These are phyloP conservation scores for Osmoderma eremita DNA, from an alignment of 2,888 invertebrate genomes.

Conservation along the genomic window DNA sequence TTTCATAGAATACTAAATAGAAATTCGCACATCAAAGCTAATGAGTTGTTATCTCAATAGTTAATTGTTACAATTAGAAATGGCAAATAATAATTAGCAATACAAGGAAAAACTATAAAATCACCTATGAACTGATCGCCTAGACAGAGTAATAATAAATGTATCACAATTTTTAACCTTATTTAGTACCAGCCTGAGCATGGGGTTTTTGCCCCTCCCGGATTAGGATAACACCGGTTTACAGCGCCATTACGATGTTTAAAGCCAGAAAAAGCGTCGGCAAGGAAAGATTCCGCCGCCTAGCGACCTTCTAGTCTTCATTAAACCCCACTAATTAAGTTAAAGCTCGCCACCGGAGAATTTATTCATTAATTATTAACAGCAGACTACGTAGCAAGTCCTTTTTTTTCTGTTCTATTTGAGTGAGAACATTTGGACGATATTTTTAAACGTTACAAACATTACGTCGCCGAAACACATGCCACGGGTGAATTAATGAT, in stretches of 20 bases:
- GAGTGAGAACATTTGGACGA: constrained; percentile 2
- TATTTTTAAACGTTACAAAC: constrained; percentile 35
- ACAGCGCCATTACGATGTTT: constrained; percentile 6
- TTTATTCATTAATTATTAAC: constrained; percentile 35
- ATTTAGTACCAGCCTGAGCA: too few relatives aligned
- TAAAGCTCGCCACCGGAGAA: constrained; percentile 8
- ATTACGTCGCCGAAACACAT: constrained; percentile 32
- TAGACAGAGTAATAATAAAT: too few relatives aligned
- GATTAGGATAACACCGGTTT: background rate
- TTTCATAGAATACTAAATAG: too few relatives aligned
- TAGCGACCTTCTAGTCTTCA: constrained; percentile 20
- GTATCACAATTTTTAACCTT: too few relatives aligned
- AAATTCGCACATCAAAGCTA: too few relatives aligned
- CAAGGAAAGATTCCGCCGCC: constrained; percentile 10
- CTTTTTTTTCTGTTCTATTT: constrained; percentile 1
- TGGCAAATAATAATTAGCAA: too few relatives aligned
- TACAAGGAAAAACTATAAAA: too few relatives aligned
- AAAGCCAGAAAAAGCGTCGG: background rate
- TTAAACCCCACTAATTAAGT: constrained; percentile 25
- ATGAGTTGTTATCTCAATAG: too few relatives aligned
- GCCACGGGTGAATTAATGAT: constrained; percentile 36
- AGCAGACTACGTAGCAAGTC: constrained; percentile 1
- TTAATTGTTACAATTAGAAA: too few relatives aligned
- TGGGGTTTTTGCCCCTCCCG: background rate
- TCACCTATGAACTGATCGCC: too few relatives aligned